Evolutionary conservation across 2,113 vertebrate genomes (phyloP).

Genomic region (Halcyon malimbica): DNA sequence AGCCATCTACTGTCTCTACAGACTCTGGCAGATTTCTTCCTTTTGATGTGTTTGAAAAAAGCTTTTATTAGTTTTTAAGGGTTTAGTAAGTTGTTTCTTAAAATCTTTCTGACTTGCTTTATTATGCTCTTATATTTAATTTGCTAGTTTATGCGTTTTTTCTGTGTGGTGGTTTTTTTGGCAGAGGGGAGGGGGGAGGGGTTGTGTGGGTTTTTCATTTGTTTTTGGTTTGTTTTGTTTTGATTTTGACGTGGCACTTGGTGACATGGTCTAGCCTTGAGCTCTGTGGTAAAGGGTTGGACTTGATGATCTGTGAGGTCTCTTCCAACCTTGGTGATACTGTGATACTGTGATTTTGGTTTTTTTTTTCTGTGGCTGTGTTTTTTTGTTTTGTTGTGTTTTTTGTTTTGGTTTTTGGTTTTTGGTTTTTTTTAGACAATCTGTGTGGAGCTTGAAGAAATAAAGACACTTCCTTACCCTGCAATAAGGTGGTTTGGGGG

Average conservation of each 20-base stretch:
- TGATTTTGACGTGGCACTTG: too few species aligned
- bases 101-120: slow-evolving; percentile 55
- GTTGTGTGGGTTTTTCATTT: too few species aligned
- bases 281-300: too few species aligned
- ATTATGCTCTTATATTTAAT: slow-evolving; percentile 30
- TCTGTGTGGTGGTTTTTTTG: background rate
- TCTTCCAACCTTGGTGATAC: too few species aligned
- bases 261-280: too few species aligned
- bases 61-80: slow-evolving; percentile 61
- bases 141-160: slow-evolving; percentile 2
- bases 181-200: too few species aligned
- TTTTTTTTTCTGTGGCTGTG: background rate
- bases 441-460: background rate
- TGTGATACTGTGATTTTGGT: too few species aligned
- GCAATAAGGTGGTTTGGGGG: background rate
- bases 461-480: background rate
- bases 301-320: too few species aligned
- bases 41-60: slow-evolving; percentile 59
- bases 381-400: too few species aligned
- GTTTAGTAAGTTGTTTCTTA: slow-evolving; percentile 61
- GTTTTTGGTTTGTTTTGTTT: too few species aligned
- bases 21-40: slow-evolving; percentile 43
- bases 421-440: background rate
- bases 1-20: slow-evolving; percentile 27
- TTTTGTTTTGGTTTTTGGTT: too few species aligned